phyloP scores from a whole-genome alignment of 2,888 invertebrate species.

The Agrilus biguttatus region DNA sequence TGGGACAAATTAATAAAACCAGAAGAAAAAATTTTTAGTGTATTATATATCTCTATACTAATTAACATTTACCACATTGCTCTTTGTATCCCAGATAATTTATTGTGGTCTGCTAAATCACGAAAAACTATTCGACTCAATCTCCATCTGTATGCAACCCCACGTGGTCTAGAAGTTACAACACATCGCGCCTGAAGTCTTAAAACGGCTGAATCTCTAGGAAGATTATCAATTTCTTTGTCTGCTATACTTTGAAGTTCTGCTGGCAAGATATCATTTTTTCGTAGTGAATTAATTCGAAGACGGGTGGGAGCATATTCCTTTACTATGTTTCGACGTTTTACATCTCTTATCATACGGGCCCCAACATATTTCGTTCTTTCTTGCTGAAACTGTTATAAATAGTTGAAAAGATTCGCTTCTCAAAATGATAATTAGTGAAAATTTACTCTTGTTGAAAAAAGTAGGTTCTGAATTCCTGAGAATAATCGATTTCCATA shows the following conservation, averaged over 20 bases:
- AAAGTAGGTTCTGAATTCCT: too few species aligned
- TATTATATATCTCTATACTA: too few species aligned
- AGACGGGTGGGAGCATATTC: conserved; percentile 64
- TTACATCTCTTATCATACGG: conserved; percentile 77
- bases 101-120: conserved; percentile 85
- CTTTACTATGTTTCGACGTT: conserved; percentile 58
- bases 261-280: conserved; percentile 70
- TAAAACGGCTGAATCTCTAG: conserved; percentile 52
- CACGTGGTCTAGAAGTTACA: conserved; percentile 76
- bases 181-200: conserved; percentile 67
- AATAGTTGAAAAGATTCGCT: too few species aligned
- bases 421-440: too few species aligned
- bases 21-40: too few species aligned
- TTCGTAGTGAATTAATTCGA: conserved; percentile 68
- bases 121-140: conserved; percentile 85
- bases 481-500: too few species aligned
- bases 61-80: conserved; percentile 66
- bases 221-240: conserved; percentile 58
- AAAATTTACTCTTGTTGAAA: too few species aligned
- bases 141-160: conserved; percentile 67
- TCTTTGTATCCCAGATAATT: conserved; percentile 78
- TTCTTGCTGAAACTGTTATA: conserved; percentile 49
- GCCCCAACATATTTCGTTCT: conserved; percentile 68
- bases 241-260: conserved; percentile 68
- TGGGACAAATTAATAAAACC: too few species aligned